A percentile compares a stretch with the other conserved stretches of the same genome.
Conservation (phyloP, 2,888 invertebrate genomes). For the Chrysodeixis includens region DNA sequence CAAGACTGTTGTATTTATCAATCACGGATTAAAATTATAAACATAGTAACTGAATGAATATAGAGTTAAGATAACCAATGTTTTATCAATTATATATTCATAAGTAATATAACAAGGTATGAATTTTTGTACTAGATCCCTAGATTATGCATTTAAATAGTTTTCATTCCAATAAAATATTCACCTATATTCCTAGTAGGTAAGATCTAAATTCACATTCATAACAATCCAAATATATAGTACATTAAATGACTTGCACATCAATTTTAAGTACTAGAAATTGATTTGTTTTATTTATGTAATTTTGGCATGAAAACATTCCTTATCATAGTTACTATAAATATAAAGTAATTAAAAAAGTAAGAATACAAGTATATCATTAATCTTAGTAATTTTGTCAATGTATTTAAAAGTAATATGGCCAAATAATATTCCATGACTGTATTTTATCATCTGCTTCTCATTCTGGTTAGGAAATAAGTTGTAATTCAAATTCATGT, state of each 20-base stretch:
- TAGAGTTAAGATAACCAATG: conserved; percentile 19
- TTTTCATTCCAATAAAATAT: conserved; percentile 57
- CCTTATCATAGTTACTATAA: conserved; percentile 11
- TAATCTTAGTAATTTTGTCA: conserved; percentile 3
- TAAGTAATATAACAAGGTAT: conserved; percentile 30
- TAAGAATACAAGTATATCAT: conserved; percentile 18
- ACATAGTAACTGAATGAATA: conserved; percentile 21
- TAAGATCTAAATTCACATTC: conserved; percentile 35
- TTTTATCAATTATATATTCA: conserved; percentile 13
- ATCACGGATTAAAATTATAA: conserved; percentile 1
- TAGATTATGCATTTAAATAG: conserved; percentile 58
- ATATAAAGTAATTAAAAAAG: conserved; percentile 10
- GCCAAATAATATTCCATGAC: conserved; percentile 6
- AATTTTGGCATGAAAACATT: conserved; percentile 34
- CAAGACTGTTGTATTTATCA: conserved; percentile 11
- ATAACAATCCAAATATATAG: background rate
- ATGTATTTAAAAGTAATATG: conserved; percentile 4
- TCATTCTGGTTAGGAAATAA: background rate
- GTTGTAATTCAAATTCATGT: background rate
- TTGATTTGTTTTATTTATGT: conserved; percentile 24
- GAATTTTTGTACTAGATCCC: conserved; percentile 37
- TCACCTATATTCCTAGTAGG: conserved; percentile 32
- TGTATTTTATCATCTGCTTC: background rate
- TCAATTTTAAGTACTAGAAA: conserved; percentile 21
- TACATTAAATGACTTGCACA: conserved; percentile 11